Evolutionary conservation across 1,140 invertebrate species (phyloP).

Genomic region (Notospermus geniculatus): DNA sequence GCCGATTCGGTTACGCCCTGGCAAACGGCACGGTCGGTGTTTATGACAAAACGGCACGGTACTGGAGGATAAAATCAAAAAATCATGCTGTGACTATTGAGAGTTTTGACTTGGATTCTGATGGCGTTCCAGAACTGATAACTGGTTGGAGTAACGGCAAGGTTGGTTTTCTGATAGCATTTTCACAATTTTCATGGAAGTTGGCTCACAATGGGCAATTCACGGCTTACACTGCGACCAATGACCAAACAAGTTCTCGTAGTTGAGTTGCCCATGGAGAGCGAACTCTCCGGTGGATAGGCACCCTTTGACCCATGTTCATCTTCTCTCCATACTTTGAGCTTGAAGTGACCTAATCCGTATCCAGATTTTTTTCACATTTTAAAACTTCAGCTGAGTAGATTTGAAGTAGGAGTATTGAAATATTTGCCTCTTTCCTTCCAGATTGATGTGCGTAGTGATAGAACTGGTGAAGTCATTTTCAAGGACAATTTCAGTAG

Average conservation of each 20-base stretch:
- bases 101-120: constrained; percentile 72
- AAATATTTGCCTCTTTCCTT: constrained; percentile 10
- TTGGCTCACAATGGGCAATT: too few species aligned
- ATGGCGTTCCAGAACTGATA: constrained; percentile 74
- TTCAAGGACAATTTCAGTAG: constrained; percentile 75
- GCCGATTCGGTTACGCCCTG: constrained; percentile 83
- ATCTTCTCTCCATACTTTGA: too few species aligned
- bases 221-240: too few species aligned
- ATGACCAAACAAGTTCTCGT: too few species aligned
- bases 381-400: too few species aligned
- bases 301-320: too few species aligned
- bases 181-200: too few species aligned
- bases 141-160: constrained; percentile 94
- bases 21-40: constrained; percentile 91
- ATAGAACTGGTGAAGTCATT: constrained; percentile 77
- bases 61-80: constrained; percentile 93
- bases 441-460: constrained; percentile 72
- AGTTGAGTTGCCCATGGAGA: too few species aligned
- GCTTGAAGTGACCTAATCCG: too few species aligned
- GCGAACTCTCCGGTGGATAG: too few species aligned
- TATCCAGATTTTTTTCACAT: too few species aligned
- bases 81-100: constrained; percentile 71
- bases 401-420: too few species aligned
- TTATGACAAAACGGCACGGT: constrained; percentile 78
- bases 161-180: constrained; percentile 52